Evolutionary conservation across 2,888 invertebrate species (phyloP), one percentile per base, ranked within the genome.

Genomic region (Hyppa rectilinea): DNA sequence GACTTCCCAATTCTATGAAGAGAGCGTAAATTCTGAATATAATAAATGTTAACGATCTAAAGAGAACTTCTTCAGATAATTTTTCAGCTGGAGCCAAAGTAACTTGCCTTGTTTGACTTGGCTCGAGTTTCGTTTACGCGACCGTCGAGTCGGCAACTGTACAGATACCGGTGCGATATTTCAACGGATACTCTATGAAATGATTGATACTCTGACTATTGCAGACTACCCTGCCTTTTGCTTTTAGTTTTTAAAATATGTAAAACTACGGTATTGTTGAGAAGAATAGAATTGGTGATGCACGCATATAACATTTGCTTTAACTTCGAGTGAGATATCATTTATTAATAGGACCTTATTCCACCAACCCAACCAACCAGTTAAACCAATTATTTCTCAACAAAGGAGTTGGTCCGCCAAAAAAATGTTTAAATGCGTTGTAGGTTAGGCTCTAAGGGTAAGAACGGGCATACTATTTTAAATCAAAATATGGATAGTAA

Each of bases 41-140:
- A 81, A 81, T 63, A 77, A 59, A 50, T 76, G 69, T 60, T 56
- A 69, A 77, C 36, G 63, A 69, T 63, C 53, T 40, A 34, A 62
- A 59, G 29, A 45, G 60, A n/a, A 31, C 47, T 50, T 55, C 55
- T 55, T 12, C 20, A 64, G 65, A 79, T 59, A 64, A 69, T 69
- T 82, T 78, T 73, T 82, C 62, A 69, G 55, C 50, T 31, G 45
- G 38, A 65, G 58, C 68, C 26, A 17, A 60, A 73, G 80, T 74
- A 62, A 66, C 59, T 62, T 52, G 65, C 75, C 61, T 63, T 80
- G 82, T 80, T 78, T 78, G 82, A 64, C 26, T 55, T 72, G 73
- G 53, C 78, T 81, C 45, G 10, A 23, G 78, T 78, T 60, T 17
- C 59, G 43, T 43, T 26, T 17, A 9, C 49, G 52, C 52, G 64